Base-by-base conservation (phyloP, 2,113 vertebrate species). In the Eublepharis macularius region DNA sequence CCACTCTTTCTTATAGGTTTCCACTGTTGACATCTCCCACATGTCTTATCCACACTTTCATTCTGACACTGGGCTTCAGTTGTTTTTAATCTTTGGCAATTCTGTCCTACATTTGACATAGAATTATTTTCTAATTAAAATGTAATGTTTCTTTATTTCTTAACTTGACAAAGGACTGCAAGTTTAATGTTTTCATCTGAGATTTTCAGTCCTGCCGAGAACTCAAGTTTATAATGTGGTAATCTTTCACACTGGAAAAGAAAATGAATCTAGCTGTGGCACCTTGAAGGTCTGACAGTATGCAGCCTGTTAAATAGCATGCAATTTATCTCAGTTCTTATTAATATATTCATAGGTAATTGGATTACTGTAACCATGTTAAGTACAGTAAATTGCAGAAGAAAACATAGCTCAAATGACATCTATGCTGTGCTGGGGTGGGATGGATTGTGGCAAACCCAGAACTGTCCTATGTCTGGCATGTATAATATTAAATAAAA, bases 121-220 rank as follows among this genome's bases (percentile, higher is more conserved):
- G 76, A 87, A 77, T 72, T 88, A 77, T 89, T 94, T 87, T 91
- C 80, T 87, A 90, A 91, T 89, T 91, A 92, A 92, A 93, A 93
- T 90, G 10, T 92, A 86, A 76, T 86, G 43, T 81, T 91, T 91
- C 78, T 63, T 8, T 88, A 85, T 84, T 92, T 34, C 86, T 91
- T 88, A 86, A 80, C 86, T 34, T 60, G 49, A 69, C 19, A 89
- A 90, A n/a, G n/a, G 32, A 39, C 73, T 83, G 34, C 32, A 76
- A 90, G 75, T 91, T 90, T n/a, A 90, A 45, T 87, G 9, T 24
- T 87, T 88, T 83, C 1, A 77, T 81, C 43, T 29, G 26, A 88
- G 21, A 87, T 68, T 13, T 36, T 92, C 83, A 90, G 39, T 51
- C 74, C 57, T 36, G 79, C 47, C 36, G 79, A 83, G 77, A 87